Base-by-base conservation (phyloP, 2,797 vertebrate genomes). In the Monodelphis domestica region DNA sequence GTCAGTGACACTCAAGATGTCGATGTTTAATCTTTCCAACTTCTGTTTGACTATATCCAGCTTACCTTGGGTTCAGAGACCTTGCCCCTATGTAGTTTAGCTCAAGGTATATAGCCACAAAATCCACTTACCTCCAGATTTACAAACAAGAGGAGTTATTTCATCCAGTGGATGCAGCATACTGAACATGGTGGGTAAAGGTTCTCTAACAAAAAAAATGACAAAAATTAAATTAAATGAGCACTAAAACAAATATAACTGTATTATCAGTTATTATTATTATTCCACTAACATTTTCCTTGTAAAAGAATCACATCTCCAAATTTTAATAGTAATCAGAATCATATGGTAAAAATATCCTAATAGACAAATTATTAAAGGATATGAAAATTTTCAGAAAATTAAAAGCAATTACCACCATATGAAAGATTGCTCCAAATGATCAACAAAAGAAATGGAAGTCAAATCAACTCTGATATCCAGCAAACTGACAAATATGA, bases 131-230 rank as follows among this genome's bases (percentile, higher is more conserved):
- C 99, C 99, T 98, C 99, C 98, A 91, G 99, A 99, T 97, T 99
- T 99, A 98, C 98, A 99, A 90, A 99, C 98, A 10, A 99, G 98
- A 87, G 99, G 99, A 15, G 99, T 99, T 59, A 99, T 99, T 98
- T 99, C 99, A 97, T 99, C 99, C 94, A 99, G 98, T 0, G 99
- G 99, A 97, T 99, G 99, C 70, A 99, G 98, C 99, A 99, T 99
- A 98, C 99, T 99, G 98, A 99, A 99, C 97, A 99, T 98, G 0
- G 99, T 99, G 1, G 99, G 99, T 94, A 99, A 98, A 97, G 99
- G 99, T 91, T 99, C 99, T 97, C 99, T 99, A 97, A 84, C 92
- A 97, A 98, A 50, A 93, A 97, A 95, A 33, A 38, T 26, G 12
- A 70, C 53, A 94, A 90, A 95, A 2, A 95, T 33, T 89, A 7